Evolutionary conservation across 2,888 invertebrate species (phyloP).

Genomic region (Loripinus fragilis): DNA sequence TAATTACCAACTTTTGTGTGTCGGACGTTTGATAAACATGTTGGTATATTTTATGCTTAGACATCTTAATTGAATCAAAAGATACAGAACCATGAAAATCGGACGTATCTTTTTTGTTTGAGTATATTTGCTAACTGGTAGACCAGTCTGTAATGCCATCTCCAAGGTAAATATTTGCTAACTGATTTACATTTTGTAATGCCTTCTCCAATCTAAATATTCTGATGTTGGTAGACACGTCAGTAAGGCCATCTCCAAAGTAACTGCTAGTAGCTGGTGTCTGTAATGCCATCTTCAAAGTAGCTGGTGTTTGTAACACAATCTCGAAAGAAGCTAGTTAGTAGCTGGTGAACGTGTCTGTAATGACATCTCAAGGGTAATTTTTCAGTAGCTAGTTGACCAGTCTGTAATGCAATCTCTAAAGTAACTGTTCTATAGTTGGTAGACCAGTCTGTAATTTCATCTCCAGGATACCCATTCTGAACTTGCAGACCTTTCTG

Average conservation of each 20-base stretch:
- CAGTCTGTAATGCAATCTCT: background rate
- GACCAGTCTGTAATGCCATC: no score
- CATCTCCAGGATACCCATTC: background rate
- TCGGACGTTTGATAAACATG: no score
- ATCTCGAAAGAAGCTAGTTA: no score
- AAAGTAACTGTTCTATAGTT: background rate
- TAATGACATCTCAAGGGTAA: background rate
- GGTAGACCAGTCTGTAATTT: background rate
- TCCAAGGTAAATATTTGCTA: no score
- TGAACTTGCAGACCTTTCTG: background rate
- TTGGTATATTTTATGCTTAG: no score
- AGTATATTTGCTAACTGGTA: no score
- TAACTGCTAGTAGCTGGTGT: background rate
- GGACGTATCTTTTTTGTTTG: background rate
- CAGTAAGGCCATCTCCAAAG: background rate
- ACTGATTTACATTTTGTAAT: no score
- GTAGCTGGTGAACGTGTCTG: no score
- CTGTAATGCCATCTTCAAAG: background rate
- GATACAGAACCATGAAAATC: background rate
- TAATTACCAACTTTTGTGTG: no score
- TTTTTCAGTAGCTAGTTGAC: background rate
- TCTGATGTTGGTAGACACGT: background rate
- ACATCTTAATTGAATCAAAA: conserved; percentile 47
- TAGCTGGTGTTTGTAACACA: no score
- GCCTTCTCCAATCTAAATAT: background rate